Conservation (phyloP, 1,140 invertebrate genomes). For the Drosophila ercepeae region DNA sequence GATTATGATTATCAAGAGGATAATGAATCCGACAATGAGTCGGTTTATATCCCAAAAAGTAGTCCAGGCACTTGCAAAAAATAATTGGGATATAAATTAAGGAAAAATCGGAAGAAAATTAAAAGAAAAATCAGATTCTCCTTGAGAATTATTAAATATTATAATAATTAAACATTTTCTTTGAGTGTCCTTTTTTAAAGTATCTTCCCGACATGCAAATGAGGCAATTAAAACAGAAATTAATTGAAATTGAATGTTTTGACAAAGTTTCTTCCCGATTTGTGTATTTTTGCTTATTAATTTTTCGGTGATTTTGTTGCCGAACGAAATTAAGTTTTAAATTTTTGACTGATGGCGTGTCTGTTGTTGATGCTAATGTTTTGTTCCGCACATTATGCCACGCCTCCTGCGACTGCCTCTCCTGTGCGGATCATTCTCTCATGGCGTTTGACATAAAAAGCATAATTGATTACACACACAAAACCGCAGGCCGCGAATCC, state of each 20-base stretch:
- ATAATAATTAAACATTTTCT: too few species aligned
- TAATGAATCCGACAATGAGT: slow-evolving; percentile 8
- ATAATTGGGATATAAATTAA: neutral
- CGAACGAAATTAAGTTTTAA: slow-evolving; percentile 23
- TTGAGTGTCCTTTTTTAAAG: neutral
- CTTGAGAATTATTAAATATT: too few species aligned
- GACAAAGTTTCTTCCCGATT: slow-evolving; percentile 23
- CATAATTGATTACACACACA: slow-evolving; percentile 72
- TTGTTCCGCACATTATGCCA: slow-evolving; percentile 7
- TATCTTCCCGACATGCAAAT: slow-evolving; percentile 39
- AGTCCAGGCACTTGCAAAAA: slow-evolving; percentile 22
- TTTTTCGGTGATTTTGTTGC: neutral
- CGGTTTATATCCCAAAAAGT: slow-evolving; percentile 12
- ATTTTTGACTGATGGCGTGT: slow-evolving; percentile 32
- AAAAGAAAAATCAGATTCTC: too few species aligned
- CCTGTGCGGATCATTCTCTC: slow-evolving; percentile 16
- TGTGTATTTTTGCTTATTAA: slow-evolving; percentile 15
- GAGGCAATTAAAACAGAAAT: slow-evolving; percentile 55
- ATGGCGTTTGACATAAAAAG: slow-evolving; percentile 68
- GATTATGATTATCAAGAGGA: neutral
- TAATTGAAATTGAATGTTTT: slow-evolving; percentile 47
- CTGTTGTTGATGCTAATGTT: slow-evolving; percentile 45
- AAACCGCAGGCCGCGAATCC: neutral
- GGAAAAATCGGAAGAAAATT: too few species aligned
- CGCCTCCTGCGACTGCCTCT: neutral